Conservation (phyloP, 2,888 invertebrate species). For the Melinaea marsaeus region DNA sequence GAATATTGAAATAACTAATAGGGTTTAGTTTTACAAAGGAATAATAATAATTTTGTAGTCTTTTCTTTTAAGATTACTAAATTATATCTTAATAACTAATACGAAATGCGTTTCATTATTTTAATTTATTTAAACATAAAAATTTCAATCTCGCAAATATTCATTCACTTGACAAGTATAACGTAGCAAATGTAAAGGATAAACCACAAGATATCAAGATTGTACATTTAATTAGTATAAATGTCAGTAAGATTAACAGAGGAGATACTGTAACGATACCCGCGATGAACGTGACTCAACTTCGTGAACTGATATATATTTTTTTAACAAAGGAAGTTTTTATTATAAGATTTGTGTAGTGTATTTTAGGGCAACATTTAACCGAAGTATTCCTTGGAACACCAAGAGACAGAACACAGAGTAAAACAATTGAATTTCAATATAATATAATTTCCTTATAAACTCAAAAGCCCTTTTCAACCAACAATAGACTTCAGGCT, state of each 20-base stretch:
- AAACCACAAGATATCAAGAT: slow-evolving; percentile 31
- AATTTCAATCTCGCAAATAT: neutral
- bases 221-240: slow-evolving; percentile 42
- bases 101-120: neutral
- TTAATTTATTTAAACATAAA: neutral
- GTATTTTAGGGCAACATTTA: neutral
- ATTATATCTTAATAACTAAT: neutral
- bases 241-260: slow-evolving; percentile 37
- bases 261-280: slow-evolving; percentile 37
- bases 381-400: neutral
- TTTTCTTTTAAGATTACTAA: neutral
- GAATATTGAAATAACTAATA: too few species aligned
- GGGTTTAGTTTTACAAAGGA: too few species aligned
- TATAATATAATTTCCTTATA: slow-evolving; percentile 16
- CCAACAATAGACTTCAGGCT: slow-evolving; percentile 33
- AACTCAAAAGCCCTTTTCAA: slow-evolving; percentile 16
- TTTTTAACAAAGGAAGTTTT: slow-evolving; percentile 1
- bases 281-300: slow-evolving; percentile 42
- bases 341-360: neutral
- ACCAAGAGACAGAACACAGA: too few species aligned
- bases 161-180: slow-evolving; percentile 1
- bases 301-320: slow-evolving; percentile 31
- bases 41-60: neutral
- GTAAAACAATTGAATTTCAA: slow-evolving; percentile 9
- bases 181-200: slow-evolving; percentile 5